phyloP scores from a whole-genome alignment of 2,797 vertebrate genomes.

The Cynodonichthys magdalenae region DNA sequence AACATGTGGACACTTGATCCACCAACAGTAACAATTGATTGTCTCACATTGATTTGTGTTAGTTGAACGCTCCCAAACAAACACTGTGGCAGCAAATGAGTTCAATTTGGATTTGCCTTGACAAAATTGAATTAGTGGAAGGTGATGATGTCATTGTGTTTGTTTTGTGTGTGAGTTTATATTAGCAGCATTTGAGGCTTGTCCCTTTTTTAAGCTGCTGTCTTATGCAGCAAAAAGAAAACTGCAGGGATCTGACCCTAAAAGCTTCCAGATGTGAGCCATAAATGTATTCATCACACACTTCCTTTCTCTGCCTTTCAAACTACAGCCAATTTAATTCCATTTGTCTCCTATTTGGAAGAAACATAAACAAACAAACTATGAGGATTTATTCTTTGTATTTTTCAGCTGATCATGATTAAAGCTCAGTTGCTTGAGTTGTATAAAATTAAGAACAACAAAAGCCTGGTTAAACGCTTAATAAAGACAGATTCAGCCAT shows the following conservation, averaged over 20 bases:
- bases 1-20: slow-evolving; percentile 18
- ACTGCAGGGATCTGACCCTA: slow-evolving; percentile 32
- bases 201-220: slow-evolving; percentile 13
- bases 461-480: no score
- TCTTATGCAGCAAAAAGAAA: slow-evolving; percentile 22
- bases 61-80: neutral
- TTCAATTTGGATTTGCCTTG: neutral
- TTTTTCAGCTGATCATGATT: neutral
- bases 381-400: neutral
- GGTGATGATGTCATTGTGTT: slow-evolving; percentile 4
- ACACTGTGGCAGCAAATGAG: slow-evolving; percentile 6
- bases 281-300: slow-evolving; percentile 21
- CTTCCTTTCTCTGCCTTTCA: slow-evolving; percentile 21
- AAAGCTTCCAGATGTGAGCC: slow-evolving; percentile 66
- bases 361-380: neutral
- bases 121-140: slow-evolving; percentile 33
- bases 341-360: neutral
- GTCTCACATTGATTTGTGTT: slow-evolving; percentile 12
- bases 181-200: slow-evolving; percentile 1
- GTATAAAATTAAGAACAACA: no score
- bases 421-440: neutral
- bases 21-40: slow-evolving; percentile 10
- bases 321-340: neutral
- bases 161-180: slow-evolving; percentile 15
- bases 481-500: no score